Base-by-base conservation (phyloP, 2,888 invertebrate species). In the Drosophila cyrtoloma region DNA sequence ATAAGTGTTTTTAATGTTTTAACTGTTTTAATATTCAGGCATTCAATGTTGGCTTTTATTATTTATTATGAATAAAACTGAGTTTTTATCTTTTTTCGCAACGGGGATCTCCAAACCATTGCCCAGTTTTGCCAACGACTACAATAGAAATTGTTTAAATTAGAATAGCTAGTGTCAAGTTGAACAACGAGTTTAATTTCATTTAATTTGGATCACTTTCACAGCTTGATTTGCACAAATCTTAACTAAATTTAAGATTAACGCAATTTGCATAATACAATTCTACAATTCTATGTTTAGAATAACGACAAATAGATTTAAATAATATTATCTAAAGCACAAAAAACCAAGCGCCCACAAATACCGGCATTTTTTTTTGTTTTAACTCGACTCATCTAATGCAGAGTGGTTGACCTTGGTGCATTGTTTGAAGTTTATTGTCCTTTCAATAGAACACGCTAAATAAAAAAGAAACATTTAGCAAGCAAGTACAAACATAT, bases 361-460 rank as follows among this genome's bases (percentile, higher is more conserved):
- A 79, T 53, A 35, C 62, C 51, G 76, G 35, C 53, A n/a, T 30
- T 12, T 19, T 6, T 16, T 9, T 26, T 16, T 16, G 50, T 64
- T 42, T 44, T 14, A 16, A 55, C 47, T 64, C 65, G 51, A 33
- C 57, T 71, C 79, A 71, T 91, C 91, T 88, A 83, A 84, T 90
- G 76, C 84, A 39, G 78, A 83, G 81, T 79, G 77, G 91, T 85
- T 83, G 86, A 90, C 91, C 91, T 91, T 91, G 92, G 70, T 76
- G 79, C 63, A 75, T 81, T 78, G 74, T 77, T 77, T 57, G 79
- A 79, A 91, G 91, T 92, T 91, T 91, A 91, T 91, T 91, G 91
- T 91, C 91, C 91, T 91, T 91, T 86, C 83, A 84, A 82, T 83
- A 86, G 91, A 86, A 86, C 84, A 79, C 84, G 90, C 89, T 90